Evolutionary conservation across 2,113 vertebrate species (phyloP), one percentile per base, ranked within the genome.

Genomic region (Cinclus mexicanus): DNA sequence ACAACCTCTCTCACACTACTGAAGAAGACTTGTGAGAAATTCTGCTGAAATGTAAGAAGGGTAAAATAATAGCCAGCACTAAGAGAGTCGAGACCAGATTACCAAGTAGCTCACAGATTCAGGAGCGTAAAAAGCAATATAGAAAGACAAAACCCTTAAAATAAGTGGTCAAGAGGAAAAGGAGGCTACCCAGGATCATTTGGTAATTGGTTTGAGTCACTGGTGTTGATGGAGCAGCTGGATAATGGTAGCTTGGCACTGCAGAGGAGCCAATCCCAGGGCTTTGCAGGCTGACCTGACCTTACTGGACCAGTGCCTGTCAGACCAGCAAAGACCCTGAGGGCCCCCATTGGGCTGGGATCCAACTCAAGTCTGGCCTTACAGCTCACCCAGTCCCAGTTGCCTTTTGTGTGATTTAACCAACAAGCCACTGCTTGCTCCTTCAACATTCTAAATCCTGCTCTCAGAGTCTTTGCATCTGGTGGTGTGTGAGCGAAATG

Each of bases 251-350:
- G 22, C 39, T 57, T 52, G 37, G 39, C 39, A 29, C 26, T 25
- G 35, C 1, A 4, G 35, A 67, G 33, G 17, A 85, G 35, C 42
- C 3, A 9, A 11, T 82, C 24, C 39, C 7, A 11, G 16, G 50
- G 31, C 52, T 2, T 1, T 67, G 42, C 52, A 70, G 50, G 39
- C 39, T 75, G 67, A 37, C 35, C 8, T 10, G 10, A n/a, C 10
- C 39, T 70, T 56, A 21, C 22, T 4, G 6, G 24, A 50, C 28
- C 0, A 1, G 20, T 46, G 47, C 8, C 10, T 0, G 0, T n/a
- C 20, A 35, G 44, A 35, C 60, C 53, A 71, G n/a, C 20, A 83
- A 85, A 79, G 47, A 50, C 18, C 26, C 17, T 31, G 35, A 41
- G 17, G 21, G 29, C 0, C 3, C 7, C 5, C 12, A 4, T 1